A percentile compares a stretch with the other conserved stretches of the same genome.
Evolutionary conservation across 2,113 vertebrate genomes (phyloP).

Genomic region (Todiramphus saurophagus): DNA sequence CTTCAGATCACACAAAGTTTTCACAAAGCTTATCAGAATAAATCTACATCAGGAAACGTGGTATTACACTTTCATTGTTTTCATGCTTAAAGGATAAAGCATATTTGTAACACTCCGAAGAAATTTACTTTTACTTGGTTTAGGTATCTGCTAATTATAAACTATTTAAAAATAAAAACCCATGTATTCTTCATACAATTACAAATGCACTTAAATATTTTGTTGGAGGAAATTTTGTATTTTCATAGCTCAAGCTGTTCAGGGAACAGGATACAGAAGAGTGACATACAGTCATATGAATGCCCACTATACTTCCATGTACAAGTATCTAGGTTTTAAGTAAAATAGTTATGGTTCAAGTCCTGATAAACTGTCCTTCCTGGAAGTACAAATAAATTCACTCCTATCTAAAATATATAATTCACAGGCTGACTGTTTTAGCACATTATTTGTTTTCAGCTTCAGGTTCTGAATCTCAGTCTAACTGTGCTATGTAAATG

Average conservation of each 20-base stretch:
- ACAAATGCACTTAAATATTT: not conserved
- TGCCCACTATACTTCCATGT: not conserved
- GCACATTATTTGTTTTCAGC: not conserved
- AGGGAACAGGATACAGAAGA: not conserved
- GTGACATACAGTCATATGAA: accelerated
- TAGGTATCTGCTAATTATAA: not conserved
- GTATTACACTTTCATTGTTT: not conserved
- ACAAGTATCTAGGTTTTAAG: not conserved
- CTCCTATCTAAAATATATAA: not conserved
- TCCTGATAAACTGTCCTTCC: not conserved
- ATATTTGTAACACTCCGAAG: not conserved
- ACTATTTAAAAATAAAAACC: not conserved
- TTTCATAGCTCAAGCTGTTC: not conserved
- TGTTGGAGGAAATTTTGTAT: not conserved
- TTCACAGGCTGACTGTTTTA: not conserved
- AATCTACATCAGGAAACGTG: not conserved
- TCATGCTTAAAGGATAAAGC: not conserved
- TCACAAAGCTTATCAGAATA: not conserved
- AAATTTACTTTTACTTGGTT: not conserved
- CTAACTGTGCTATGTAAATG: not conserved
- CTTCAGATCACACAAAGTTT: not conserved
- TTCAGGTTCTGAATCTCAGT: not conserved
- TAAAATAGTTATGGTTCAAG: not conserved
- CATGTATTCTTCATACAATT: not conserved
- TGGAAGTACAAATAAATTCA: not conserved